Evolutionary conservation across 2,797 vertebrate genomes (phyloP).

Genomic region (Monodelphis domestica): DNA sequence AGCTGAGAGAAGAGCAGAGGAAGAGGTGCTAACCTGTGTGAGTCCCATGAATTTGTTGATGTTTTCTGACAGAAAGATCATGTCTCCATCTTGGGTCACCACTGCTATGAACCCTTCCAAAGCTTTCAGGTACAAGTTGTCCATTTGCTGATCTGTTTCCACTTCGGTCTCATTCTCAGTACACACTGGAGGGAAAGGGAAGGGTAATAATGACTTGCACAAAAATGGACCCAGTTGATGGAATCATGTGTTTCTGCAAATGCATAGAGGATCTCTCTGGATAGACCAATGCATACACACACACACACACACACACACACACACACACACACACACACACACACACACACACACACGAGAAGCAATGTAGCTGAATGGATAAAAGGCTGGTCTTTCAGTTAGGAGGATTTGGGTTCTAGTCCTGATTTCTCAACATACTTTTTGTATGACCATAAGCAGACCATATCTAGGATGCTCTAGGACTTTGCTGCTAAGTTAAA

Average conservation of each 20-base stretch:
- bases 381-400: neutral
- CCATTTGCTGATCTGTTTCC: conserved; percentile 91
- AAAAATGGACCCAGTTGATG: neutral
- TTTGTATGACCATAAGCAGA: neutral
- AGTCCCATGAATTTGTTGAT: conserved; percentile 99
- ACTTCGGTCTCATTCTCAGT: conserved; percentile 84
- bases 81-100: conserved; percentile 97
- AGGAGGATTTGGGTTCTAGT: neutral
- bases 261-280: neutral
- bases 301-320: neutral
- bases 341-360: neutral
- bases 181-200: conserved; percentile 83
- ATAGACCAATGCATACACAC: neutral
- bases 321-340: no score
- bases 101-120: conserved; percentile 97
- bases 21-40: conserved; percentile 91
- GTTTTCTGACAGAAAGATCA: conserved; percentile 98
- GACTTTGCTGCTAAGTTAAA: neutral
- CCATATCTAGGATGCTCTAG: neutral
- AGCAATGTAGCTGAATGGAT: neutral
- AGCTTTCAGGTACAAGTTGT: conserved; percentile 96
- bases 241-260: neutral
- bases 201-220: neutral
- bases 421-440: neutral
- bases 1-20: neutral